These are phyloP conservation scores for Eupithecia tripunctaria DNA, from an alignment of 2,888 invertebrate genomes.

Conservation along the genomic window DNA sequence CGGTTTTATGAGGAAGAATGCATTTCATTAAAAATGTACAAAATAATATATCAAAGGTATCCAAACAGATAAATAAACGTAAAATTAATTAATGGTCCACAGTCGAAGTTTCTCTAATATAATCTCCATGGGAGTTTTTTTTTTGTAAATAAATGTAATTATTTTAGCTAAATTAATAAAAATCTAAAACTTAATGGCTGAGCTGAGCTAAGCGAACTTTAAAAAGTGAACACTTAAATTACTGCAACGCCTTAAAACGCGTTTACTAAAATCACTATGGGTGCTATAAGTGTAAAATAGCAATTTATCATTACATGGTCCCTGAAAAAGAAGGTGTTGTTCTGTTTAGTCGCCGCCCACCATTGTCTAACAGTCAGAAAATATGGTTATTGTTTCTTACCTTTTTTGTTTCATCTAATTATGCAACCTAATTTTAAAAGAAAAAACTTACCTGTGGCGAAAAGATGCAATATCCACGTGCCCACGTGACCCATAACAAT, in stretches of 20 bases:
- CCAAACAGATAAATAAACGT: too few species aligned
- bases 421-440: background rate
- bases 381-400: slow-evolving; percentile 10
- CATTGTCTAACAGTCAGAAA: slow-evolving; percentile 43
- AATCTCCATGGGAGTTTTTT: background rate
- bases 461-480: background rate
- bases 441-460: background rate
- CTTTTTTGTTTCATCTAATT: background rate
- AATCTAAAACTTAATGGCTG: background rate
- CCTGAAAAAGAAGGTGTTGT: slow-evolving; percentile 72
- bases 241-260: background rate
- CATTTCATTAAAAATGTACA: background rate
- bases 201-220: background rate
- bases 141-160: background rate
- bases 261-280: background rate
- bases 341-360: slow-evolving; percentile 78
- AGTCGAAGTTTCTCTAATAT: background rate
- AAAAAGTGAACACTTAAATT: background rate
- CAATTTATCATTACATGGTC: slow-evolving; percentile 43
- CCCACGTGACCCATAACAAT: background rate
- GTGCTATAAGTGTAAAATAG: slow-evolving; percentile 13
- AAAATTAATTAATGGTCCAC: background rate
- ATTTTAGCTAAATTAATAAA: background rate
- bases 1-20: background rate
- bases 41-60: too few species aligned